Percentiles rank a stretch among this genome's conserved stretches.
Evolutionary conservation across 2,113 vertebrate species (phyloP).

Genomic region (Charina bottae): DNA sequence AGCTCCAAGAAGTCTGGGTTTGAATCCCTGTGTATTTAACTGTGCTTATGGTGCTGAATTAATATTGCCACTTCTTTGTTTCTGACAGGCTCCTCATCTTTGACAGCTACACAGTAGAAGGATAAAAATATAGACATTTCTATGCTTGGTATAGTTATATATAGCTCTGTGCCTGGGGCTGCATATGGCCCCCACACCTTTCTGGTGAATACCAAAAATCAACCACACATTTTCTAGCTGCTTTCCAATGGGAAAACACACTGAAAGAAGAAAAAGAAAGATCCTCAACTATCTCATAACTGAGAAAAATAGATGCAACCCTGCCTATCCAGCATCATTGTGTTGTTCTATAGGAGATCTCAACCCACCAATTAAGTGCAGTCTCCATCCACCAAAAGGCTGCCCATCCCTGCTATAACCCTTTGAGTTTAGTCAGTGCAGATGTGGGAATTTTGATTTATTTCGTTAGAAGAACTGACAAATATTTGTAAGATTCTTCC

Average conservation of each 20-base stretch:
- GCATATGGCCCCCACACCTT: neutral
- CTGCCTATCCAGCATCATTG: neutral
- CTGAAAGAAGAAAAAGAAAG: neutral
- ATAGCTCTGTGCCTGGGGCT: neutral
- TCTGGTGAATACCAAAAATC: neutral
- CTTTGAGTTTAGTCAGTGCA: neutral
- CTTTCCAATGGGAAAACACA: neutral
- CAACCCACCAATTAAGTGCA: neutral
- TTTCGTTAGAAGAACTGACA: neutral
- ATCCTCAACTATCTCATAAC: neutral
- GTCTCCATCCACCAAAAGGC: neutral
- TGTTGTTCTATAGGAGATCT: neutral
- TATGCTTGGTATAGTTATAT: neutral
- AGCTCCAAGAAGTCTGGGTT: neutral
- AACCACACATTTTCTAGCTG: neutral
- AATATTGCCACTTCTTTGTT: neutral
- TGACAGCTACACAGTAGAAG: neutral
- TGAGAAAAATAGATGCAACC: neutral
- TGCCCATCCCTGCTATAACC: neutral
- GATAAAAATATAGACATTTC: neutral
- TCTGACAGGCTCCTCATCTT: neutral
- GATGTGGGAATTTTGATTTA: neutral
- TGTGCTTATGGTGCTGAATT: neutral
- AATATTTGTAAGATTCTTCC: neutral
- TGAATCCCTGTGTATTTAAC: neutral